Evolutionary conservation across 2,888 invertebrate genomes (phyloP), one percentile per base, ranked within the genome.

Genomic region (Chaetogeoica ovagalla): DNA sequence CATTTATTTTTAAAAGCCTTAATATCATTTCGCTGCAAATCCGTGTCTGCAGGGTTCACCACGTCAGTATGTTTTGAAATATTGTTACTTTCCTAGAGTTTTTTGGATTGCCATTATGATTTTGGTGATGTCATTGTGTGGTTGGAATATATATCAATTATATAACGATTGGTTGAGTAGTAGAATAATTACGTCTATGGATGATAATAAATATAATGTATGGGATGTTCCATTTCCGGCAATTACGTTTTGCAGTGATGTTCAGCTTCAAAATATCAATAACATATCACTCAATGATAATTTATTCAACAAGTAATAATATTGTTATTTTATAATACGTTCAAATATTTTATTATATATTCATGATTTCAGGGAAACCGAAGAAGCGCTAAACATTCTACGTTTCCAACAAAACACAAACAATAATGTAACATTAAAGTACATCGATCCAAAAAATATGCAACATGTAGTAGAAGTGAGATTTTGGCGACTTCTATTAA

Each of bases 171-270:
- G 82, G 83, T 62, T 63, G 70, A 74, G 59, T 60, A 74, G 79
- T 19, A 62, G 66, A 52, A 73, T 82, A 30, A 66, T 83, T 15
- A 82, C 83, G 8, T 70, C n/a, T n/a, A n/a, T 77, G 66, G 81
- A 83, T 65, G 82, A 66, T n/a, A 68, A 72, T 21, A 79, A 81
- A 13, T 81, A 72, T 55, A 60, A 63, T 6, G 73, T 82, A 55
- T 82, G 82, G 82, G 76, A 82, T 60, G 23, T 83, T 7, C 83
- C 83, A 2, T 83, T 83, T 77, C 83, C 83, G 9, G 83, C 83
- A 21, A 70, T 83, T 23, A 83, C 83, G 13, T 76, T 83, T 55
- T 83, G 83, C 69, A 83, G 81, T 17, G 82, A 82, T 73, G 57
- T 74, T 79, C 82, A 82, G 48, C 52, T 82, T 15, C 70, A 57